These are phyloP conservation scores for Proisotoma minuta DNA, from an alignment of 2,888 invertebrate species.

Conservation along the genomic window DNA sequence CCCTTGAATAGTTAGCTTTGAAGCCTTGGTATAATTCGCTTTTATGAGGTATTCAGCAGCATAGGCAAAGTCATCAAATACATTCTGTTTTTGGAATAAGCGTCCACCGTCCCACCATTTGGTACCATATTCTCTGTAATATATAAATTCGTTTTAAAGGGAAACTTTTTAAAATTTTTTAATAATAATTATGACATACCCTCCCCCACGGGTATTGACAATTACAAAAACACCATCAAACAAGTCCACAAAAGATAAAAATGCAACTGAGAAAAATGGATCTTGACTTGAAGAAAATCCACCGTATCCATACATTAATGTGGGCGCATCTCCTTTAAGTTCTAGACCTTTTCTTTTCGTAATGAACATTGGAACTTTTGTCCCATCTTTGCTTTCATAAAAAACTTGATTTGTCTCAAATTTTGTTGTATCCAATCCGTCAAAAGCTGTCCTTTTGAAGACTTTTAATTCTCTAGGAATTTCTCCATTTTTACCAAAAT, in stretches of 20 bases:
- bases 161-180: too few species aligned
- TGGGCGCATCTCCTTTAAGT: slow-evolving; percentile 67
- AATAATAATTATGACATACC: slow-evolving; percentile 50
- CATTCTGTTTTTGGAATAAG: slow-evolving; percentile 88
- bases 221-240: slow-evolving; percentile 83
- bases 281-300: slow-evolving; percentile 90
- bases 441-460: background rate
- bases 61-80: slow-evolving; percentile 90
- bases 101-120: slow-evolving; percentile 94
- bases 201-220: slow-evolving; percentile 92
- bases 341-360: slow-evolving; percentile 63
- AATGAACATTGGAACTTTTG: slow-evolving; percentile 93
- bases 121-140: slow-evolving; percentile 57
- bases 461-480: background rate
- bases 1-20: slow-evolving; percentile 78
- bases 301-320: slow-evolving; percentile 90
- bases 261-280: slow-evolving; percentile 81
- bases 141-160: background rate
- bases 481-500: slow-evolving; percentile 53
- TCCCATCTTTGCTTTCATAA: slow-evolving; percentile 87
- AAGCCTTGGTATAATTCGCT: slow-evolving; percentile 69
- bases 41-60: slow-evolving; percentile 83
- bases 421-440: slow-evolving; percentile 56
- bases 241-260: slow-evolving; percentile 55
- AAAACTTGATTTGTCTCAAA: slow-evolving; percentile 86